A percentile compares a stretch with the other conserved stretches of the same genome.
These are phyloP conservation scores for Fregata magnificens DNA, from an alignment of 2,113 vertebrate genomes.

Conservation along the genomic window DNA sequence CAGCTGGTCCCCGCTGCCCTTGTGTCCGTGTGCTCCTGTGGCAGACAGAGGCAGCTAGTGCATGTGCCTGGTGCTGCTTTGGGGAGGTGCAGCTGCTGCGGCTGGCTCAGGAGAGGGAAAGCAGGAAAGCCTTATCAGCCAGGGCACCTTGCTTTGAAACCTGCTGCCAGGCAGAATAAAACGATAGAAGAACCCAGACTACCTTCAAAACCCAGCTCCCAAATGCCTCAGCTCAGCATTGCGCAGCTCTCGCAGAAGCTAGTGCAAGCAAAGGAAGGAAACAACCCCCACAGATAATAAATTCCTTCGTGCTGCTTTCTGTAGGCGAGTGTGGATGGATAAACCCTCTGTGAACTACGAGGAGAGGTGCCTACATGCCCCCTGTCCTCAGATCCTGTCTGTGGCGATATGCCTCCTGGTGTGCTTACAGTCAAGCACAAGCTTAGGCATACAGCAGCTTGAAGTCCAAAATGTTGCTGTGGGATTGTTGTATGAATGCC, in stretches of 20 bases:
- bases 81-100: neutral
- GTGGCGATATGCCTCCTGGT: neutral
- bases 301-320: neutral
- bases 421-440: neutral
- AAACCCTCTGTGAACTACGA: neutral
- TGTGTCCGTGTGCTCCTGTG: accelerated
- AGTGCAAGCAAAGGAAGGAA: neutral
- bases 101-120: neutral
- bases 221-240: accelerated
- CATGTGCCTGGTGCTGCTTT: neutral
- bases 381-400: neutral
- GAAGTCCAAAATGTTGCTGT: neutral
- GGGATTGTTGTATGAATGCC: neutral
- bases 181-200: neutral
- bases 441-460: neutral
- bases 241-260: accelerated
- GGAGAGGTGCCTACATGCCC: neutral
- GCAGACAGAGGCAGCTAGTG: neutral
- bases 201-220: neutral
- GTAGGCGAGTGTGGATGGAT: accelerated
- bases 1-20: neutral
- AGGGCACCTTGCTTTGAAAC: neutral
- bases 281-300: neutral
- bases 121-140: neutral
- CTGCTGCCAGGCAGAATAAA: neutral